Conservation (phyloP, 64 coral and sea anemone genomes). For the Montipora capricornis region DNA sequence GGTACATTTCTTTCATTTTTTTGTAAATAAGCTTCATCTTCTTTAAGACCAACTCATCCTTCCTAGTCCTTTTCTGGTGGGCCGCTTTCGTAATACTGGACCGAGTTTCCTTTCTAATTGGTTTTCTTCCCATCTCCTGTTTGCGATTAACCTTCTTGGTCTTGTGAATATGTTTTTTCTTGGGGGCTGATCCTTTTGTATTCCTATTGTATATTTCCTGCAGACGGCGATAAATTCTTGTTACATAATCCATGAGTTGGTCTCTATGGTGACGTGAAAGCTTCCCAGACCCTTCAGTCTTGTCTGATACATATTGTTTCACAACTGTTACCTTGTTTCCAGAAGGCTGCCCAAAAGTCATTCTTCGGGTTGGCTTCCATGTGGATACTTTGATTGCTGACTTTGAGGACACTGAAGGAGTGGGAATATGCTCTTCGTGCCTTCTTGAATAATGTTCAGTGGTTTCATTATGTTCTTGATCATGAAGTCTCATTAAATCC, state of each 20-base stretch:
- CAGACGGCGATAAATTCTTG: conserved; percentile 49
- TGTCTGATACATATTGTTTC: conserved; percentile 2
- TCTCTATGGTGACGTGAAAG: neutral
- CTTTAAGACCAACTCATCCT: conserved; percentile 20
- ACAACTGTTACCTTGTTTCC: conserved; percentile 1
- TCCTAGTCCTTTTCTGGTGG: neutral
- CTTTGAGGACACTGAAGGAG: neutral
- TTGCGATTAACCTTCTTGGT: neutral
- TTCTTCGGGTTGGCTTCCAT: neutral
- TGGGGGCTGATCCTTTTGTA: neutral
- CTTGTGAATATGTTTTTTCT: neutral
- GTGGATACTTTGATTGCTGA: neutral
- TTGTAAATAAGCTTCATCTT: conserved; percentile 63
- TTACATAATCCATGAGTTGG: conserved; percentile 63
- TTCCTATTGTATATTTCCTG: conserved; percentile 26
- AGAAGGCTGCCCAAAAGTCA: neutral
- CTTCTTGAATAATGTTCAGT: neutral
- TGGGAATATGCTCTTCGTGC: conserved; percentile 25
- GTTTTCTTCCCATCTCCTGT: neutral
- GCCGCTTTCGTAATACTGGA: conserved; percentile 12
- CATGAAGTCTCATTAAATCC: neutral
- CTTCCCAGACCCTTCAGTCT: neutral
- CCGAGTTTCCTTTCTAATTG: neutral
- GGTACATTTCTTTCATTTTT: conserved; percentile 64
- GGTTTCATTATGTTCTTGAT: neutral